phyloP scores from a whole-genome alignment of 2,797 vertebrate species.

The Diplodus puntazzo region DNA sequence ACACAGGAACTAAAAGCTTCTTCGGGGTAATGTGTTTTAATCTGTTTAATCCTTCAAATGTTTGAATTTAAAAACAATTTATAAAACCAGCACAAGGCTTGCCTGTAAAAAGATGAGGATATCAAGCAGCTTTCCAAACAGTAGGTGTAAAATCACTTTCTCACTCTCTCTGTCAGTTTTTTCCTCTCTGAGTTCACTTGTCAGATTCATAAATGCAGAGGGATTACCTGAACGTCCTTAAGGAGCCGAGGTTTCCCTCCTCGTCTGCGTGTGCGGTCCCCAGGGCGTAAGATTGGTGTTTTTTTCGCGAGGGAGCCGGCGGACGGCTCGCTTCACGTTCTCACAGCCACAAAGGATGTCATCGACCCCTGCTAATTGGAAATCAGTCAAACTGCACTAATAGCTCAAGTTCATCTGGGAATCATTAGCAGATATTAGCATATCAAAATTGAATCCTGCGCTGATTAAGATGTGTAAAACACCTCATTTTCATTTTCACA shows the following conservation, averaged over 20 bases:
- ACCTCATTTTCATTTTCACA: conserved; percentile 34
- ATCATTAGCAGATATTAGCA: conserved; percentile 71
- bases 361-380: conserved; percentile 66
- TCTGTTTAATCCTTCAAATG: background rate
- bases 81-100: background rate
- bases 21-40: conserved; percentile 69
- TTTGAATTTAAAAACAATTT: background rate
- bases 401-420: conserved; percentile 64
- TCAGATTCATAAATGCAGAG: conserved; percentile 32
- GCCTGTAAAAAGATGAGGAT: background rate
- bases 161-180: background rate
- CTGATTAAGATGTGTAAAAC: conserved; percentile 61
- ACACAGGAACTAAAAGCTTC: conserved; percentile 81
- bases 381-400: conserved; percentile 74
- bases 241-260: conserved; percentile 22
- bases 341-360: conserved; percentile 57
- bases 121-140: background rate
- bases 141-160: conserved; percentile 4
- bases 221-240: conserved; percentile 33
- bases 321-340: conserved; percentile 49
- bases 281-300: conserved; percentile 52
- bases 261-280: conserved; percentile 33
- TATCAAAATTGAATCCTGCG: conserved; percentile 63
- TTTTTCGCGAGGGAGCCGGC: conserved; percentile 31
- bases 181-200: background rate